These are phyloP conservation scores for Phoenicopterus ruber DNA, from an alignment of 2,113 vertebrate species.

Conservation along the genomic window DNA sequence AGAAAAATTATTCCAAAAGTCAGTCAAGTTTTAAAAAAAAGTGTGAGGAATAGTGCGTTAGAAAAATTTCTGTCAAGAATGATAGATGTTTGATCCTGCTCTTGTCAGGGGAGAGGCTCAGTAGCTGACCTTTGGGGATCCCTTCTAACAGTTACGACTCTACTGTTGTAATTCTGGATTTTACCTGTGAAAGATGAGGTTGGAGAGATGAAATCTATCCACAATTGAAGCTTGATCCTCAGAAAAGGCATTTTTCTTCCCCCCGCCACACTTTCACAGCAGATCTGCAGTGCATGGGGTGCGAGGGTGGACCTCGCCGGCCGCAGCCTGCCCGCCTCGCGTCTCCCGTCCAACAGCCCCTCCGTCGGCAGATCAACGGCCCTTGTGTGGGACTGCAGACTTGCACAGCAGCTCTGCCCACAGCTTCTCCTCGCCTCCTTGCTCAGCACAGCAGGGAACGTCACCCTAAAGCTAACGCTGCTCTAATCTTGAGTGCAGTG, in stretches of 20 bases:
- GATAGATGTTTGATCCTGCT: background rate
- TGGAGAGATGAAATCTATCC: background rate
- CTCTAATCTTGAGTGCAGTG: background rate
- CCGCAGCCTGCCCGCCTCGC: fast-evolving
- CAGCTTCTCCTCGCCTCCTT: background rate
- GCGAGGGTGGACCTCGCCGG: background rate
- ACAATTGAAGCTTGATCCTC: background rate
- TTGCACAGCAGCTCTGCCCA: background rate
- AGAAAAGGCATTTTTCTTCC: background rate
- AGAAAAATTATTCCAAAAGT: background rate
- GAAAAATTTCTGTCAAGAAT: background rate
- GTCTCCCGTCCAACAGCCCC: background rate
- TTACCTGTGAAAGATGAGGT: background rate
- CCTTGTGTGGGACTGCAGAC: too few relatives aligned
- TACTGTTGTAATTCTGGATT: background rate
- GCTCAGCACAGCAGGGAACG: background rate
- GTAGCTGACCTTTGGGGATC: background rate
- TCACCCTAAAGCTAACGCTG: background rate
- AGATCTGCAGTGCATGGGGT: fast-evolving
- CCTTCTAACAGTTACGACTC: background rate
- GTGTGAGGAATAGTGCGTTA: background rate
- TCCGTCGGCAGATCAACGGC: background rate
- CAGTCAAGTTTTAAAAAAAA: background rate
- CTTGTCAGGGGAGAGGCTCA: background rate
- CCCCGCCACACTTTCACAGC: fast-evolving